phyloP scores from a whole-genome alignment of 2,113 vertebrate genomes.

The Pangasianodon gigas region DNA sequence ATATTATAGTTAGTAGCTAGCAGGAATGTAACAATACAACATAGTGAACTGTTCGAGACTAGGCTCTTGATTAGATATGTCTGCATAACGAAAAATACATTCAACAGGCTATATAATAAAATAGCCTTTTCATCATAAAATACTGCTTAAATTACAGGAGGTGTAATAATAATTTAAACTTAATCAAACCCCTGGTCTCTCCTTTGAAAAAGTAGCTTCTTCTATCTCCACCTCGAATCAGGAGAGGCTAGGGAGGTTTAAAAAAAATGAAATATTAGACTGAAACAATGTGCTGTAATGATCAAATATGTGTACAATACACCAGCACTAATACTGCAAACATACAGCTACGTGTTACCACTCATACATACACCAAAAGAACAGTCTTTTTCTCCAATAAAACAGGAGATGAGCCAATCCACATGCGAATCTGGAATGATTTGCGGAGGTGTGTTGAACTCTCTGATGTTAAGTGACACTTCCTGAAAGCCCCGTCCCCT shows the following conservation, averaged over 20 bases:
- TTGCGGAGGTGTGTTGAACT: neutral
- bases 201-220: neutral
- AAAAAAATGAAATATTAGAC: neutral
- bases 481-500: neutral
- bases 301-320: neutral
- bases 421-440: neutral
- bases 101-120: neutral
- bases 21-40: neutral
- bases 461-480: neutral
- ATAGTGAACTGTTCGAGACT: neutral
- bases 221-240: neutral
- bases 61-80: neutral
- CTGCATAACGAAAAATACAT: neutral
- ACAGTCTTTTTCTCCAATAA: neutral
- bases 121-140: neutral
- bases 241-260: neutral
- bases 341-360: neutral
- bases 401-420: neutral
- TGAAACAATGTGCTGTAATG: neutral
- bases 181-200: neutral
- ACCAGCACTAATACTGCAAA: neutral
- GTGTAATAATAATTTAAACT: neutral
- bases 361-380: neutral
- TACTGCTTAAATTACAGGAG: neutral
- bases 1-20: neutral